Conservation (phyloP, 2,113 vertebrate genomes). For the Trematocara stigmaticum region DNA sequence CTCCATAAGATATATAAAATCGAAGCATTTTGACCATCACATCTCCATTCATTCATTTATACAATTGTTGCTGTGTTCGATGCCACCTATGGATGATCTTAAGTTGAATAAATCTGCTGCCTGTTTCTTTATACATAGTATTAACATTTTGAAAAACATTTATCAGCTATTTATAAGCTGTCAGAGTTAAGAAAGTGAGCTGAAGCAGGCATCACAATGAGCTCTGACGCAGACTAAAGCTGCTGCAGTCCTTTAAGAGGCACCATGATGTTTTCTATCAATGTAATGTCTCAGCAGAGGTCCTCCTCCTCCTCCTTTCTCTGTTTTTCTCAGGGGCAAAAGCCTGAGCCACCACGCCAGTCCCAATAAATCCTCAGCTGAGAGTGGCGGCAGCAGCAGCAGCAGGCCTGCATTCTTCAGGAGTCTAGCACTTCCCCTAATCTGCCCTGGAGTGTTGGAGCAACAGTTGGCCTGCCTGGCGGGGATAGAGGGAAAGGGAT, state of each 20-base stretch:
- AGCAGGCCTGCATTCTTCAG: conserved; percentile 65
- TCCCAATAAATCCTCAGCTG: conserved; percentile 62
- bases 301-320: conserved; percentile 17
- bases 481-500: neutral
- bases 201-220: neutral
- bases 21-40: too few relatives aligned
- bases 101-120: too few relatives aligned
- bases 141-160: too few relatives aligned
- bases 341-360: conserved; percentile 39
- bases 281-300: conserved; percentile 43
- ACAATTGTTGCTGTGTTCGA: too few relatives aligned
- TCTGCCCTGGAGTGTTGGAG: conserved; percentile 56
- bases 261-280: conserved; percentile 25
- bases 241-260: neutral
- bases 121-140: too few relatives aligned
- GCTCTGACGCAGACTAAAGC: neutral
- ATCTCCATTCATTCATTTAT: too few relatives aligned
- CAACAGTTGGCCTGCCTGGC: conserved; percentile 53
- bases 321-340: conserved; percentile 22
- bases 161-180: neutral
- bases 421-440: conserved; percentile 56
- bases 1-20: too few relatives aligned
- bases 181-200: neutral
- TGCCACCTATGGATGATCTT: too few relatives aligned
- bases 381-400: conserved; percentile 44